These are phyloP conservation scores for Chironomus tepperi DNA, from an alignment of 1,140 invertebrate genomes.

Conservation along the genomic window DNA sequence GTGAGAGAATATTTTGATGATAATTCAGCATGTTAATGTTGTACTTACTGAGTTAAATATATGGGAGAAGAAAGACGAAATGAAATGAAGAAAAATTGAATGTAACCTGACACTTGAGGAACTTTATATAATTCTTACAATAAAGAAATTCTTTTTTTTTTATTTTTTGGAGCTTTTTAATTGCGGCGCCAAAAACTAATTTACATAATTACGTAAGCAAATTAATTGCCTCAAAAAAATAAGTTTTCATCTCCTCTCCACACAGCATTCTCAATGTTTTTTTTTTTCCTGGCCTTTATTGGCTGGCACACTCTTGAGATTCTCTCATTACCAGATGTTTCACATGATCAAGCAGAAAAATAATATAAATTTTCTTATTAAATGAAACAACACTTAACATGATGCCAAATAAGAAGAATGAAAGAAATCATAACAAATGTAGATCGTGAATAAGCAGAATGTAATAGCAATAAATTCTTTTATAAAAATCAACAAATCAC, in stretches of 20 bases:
- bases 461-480: constrained; percentile 15
- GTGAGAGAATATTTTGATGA: too few relatives aligned
- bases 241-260: neutral
- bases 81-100: neutral
- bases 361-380: neutral
- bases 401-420: neutral
- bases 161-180: neutral
- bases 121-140: neutral
- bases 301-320: neutral
- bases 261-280: too few relatives aligned
- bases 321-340: constrained; percentile 20
- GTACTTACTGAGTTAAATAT: too few relatives aligned
- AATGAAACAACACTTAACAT: constrained; percentile 2
- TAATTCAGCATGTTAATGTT: too few relatives aligned
- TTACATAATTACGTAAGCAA: constrained; percentile 17
- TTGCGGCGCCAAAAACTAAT: constrained; percentile 22
- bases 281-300: too few relatives aligned
- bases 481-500: constrained; percentile 19
- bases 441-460: constrained; percentile 22
- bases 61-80: neutral
- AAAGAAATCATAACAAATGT: constrained; percentile 7
- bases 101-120: constrained; percentile 1
- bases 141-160: neutral
- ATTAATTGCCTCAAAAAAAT: constrained; percentile 6
- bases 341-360: constrained; percentile 17